phyloP scores from a whole-genome alignment of 2,888 invertebrate genomes.

The Microctonus brassicae region DNA sequence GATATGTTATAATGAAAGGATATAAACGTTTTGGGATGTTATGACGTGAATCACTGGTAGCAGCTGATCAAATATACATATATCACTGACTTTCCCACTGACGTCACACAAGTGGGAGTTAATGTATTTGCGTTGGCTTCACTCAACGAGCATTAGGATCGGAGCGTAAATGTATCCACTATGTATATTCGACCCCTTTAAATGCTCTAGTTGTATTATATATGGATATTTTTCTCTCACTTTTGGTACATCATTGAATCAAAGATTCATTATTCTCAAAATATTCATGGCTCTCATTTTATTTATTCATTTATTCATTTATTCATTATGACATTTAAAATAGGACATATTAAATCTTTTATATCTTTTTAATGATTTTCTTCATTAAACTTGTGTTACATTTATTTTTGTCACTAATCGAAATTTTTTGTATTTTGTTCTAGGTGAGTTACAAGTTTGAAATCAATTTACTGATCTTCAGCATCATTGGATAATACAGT shows the following conservation, averaged over 20 bases:
- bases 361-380: background rate
- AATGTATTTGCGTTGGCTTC: constrained; percentile 62
- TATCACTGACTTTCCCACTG: constrained; percentile 49
- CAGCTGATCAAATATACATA: constrained; percentile 65
- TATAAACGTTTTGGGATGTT: constrained; percentile 3
- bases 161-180: constrained; percentile 1
- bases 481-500: background rate
- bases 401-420: background rate
- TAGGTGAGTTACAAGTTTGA: constrained; percentile 43
- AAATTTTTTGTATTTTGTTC: constrained; percentile 38
- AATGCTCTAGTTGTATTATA: no score
- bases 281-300: no score
- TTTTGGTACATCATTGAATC: constrained; percentile 19
- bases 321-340: background rate
- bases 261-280: constrained; percentile 30
- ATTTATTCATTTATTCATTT: background rate
- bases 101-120: constrained; percentile 44
- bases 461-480: constrained; percentile 12
- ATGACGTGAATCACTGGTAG: constrained; percentile 43
- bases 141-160: constrained; percentile 30
- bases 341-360: background rate
- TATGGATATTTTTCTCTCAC: background rate
- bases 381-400: background rate
- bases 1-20: background rate
- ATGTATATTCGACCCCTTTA: constrained; percentile 25